Conservation (phyloP, 2,113 vertebrate species). For the Tragulus kanchil region DNA sequence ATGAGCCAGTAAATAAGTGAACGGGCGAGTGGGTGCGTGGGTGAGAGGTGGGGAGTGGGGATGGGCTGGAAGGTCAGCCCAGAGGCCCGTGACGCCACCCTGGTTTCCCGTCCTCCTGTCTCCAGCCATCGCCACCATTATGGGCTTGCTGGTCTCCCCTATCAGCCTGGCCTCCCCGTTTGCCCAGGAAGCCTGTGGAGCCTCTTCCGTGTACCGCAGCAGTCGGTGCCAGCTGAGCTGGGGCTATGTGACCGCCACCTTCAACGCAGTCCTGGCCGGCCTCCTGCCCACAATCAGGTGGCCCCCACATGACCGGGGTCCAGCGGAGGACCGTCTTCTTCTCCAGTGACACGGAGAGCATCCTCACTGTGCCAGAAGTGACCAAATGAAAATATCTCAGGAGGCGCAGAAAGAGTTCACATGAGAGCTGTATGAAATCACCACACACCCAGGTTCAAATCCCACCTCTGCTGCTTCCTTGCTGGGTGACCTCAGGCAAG, state of each 20-base stretch:
- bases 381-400: neutral
- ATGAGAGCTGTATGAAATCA: neutral
- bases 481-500: neutral
- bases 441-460: neutral
- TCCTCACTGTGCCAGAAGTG: neutral
- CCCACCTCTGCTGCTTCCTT: neutral
- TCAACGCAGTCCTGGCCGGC: conserved; percentile 60
- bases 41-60: neutral
- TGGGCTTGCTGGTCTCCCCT: conserved; percentile 76
- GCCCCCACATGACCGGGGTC: neutral
- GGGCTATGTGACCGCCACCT: conserved; percentile 69
- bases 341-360: conserved; percentile 28
- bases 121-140: conserved; percentile 46
- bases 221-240: conserved; percentile 72
- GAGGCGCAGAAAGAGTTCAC: neutral
- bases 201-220: conserved; percentile 31
- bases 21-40: neutral
- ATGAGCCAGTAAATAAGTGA: neutral
- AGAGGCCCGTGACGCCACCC: neutral
- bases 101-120: neutral
- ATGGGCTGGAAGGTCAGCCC: neutral
- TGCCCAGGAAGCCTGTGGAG: conserved; percentile 30
- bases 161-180: conserved; percentile 64
- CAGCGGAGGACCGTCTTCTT: conserved; percentile 50
- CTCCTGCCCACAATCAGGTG: conserved; percentile 43